phyloP scores from a whole-genome alignment of 2,113 vertebrate species.

The Sterna hirundo region DNA sequence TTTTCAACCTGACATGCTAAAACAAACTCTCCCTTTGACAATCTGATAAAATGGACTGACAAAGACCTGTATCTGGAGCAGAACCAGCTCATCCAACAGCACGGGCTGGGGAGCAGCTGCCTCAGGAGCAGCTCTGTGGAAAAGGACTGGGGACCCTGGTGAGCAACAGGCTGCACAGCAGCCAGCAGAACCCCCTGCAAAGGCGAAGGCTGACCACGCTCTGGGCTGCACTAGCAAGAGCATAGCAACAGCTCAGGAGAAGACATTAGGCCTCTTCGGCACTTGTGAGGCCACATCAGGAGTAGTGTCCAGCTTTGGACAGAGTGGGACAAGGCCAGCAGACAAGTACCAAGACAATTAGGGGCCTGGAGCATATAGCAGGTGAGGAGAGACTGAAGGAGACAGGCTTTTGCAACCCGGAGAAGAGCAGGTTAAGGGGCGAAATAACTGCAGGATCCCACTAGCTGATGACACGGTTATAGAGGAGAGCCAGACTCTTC shows the following conservation, averaged over 20 bases:
- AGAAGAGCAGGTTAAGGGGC: not conserved
- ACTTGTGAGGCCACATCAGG: not conserved
- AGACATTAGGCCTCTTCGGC: not conserved
- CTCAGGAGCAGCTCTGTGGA: not conserved
- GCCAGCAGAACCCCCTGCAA: not conserved
- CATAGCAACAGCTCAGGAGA: not conserved
- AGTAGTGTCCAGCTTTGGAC: not conserved
- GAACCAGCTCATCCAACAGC: not conserved
- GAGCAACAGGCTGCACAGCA: not conserved
- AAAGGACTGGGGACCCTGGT: not conserved
- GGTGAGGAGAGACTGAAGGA: not conserved
- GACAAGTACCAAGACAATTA: not conserved
- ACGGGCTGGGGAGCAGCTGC: not conserved
- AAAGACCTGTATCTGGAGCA: not conserved
- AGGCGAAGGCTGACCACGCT: not conserved
- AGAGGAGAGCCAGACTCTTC: not conserved
- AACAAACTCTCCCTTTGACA: not conserved
- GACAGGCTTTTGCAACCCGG: not conserved
- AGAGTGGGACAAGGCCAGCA: not conserved
- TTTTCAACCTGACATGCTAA: not conserved
- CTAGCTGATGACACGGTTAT: accelerated
- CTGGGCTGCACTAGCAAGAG: not conserved
- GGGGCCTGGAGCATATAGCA: not conserved
- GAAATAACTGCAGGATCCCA: not conserved
- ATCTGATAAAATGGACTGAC: not conserved